Base-by-base conservation (phyloP, 2,113 vertebrate genomes). In the Alligator sinensis region DNA sequence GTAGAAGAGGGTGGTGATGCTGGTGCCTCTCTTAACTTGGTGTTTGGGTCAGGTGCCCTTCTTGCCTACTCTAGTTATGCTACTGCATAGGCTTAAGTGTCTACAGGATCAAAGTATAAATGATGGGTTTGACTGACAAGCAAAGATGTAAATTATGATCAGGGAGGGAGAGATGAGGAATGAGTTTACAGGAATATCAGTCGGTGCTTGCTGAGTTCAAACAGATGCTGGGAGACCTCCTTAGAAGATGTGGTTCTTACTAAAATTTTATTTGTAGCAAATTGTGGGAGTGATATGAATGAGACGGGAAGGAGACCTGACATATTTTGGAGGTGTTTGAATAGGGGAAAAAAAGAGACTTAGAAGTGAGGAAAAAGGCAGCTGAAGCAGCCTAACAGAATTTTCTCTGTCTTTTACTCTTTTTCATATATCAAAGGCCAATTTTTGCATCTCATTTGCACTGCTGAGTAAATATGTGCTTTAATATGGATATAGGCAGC, bases 401-500 rank as follows among this genome's bases (percentile, higher is more conserved):
- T 54, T 80, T 94, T 86, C 89, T 63, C 61, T 84, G 24, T 91
- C 24, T 86, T 0, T 2, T 86, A 70, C 16, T 94, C 82, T 74
- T 68, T n/a, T 60, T 92, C 88, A n/a, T 81, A 80, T 76, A 94
- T 21, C 68, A 68, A 1, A 7, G 87, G 80, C 47, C 74, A 94
- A 92, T 92, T 54, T 59, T 78, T 93, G 61, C 47, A 74, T 90
- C 25, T 88, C 16, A 9, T 84, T 92, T 92, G 87, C 70, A 90
- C 80, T 83, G 22, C 54, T 94, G 70, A 27, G 17, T 55, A 64
- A 95, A 94, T 47, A 79, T 81, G 91, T 91, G 58, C 86, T 96
- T 47, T 95, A 77, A 95, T 95, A 92, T 81, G 96, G 82, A 87
- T 77, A 81, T 79, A 81, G 1, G 5, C 90, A 96, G 63, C 88